Base-by-base conservation (phyloP, 2,113 vertebrate genomes). In the Melanerpes formicivorus region DNA sequence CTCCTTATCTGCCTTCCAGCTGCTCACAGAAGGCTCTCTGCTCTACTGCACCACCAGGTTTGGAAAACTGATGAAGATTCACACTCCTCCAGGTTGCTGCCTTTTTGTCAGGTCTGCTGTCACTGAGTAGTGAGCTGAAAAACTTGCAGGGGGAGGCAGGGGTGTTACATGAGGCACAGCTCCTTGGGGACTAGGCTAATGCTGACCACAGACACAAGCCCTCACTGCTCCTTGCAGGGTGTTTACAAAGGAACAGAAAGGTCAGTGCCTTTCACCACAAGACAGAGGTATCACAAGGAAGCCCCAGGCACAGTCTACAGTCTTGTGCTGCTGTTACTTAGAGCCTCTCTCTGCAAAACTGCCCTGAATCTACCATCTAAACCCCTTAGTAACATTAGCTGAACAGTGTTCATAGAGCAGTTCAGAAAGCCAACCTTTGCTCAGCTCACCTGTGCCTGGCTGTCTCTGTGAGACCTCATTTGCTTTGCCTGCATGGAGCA, bases 201-300 rank as follows among this genome's bases (percentile, higher is more conserved):
- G 12, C 37, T 54, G 54, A 48, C 34, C 66, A 75, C 42, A 59
- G 55, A 14, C 70, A 58, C 0, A 0, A 77, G 64, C 10, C 52
- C 63, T 84, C n/a, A 1, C 44, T 84, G 70, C 37, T 72, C 46
- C 70, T 46, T 65, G 50, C 15, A 50, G 88, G 44, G 9, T 9
- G 3, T 29, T 77, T 46, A 55, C 42, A 14, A 58, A 62, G 58
- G 7, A 46, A 66, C 34, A 18, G 58, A 18, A 54, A 70, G 50
- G 11, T 62, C 73, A 59, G 6, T 79, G 44, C 22, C 2, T 0
- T n/a, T 73, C 3, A 1, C 56, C 11, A 6, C 34, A 48, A 58
- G 67, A 54, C 14, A 7, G 3, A 17, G 32, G 32, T n/a, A 34
- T 59, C 3, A 1, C 70, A 60, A 30, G 40, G 58, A 89, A 87